Conservation (phyloP, 2,888 invertebrate genomes). For the Sepiola atlantica region DNA sequence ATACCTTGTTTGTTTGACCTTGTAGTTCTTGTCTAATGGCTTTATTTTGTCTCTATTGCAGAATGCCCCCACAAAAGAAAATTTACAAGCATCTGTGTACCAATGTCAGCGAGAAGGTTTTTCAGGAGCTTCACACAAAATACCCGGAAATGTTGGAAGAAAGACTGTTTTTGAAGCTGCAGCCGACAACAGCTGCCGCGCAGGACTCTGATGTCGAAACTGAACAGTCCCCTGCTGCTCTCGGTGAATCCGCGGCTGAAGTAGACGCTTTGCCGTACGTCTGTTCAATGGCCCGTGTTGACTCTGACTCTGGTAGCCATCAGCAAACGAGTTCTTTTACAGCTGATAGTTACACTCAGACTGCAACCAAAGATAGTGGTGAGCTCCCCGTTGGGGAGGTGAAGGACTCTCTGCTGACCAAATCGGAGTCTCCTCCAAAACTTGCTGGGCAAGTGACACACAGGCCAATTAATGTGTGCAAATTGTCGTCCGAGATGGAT, state of each 20-base stretch:
- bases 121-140: slow-evolving; percentile 35
- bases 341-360: slow-evolving; percentile 15
- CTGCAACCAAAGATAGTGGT: not conserved
- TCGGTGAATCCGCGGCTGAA: not conserved
- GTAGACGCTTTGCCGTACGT: not conserved
- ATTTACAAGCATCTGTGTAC: slow-evolving; percentile 48
- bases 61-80: slow-evolving; percentile 43
- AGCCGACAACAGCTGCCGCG: not conserved
- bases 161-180: slow-evolving; percentile 24
- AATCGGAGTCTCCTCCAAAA: slow-evolving; percentile 41
- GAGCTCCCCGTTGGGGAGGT: not conserved
- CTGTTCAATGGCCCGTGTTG: not conserved
- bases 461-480: not conserved
- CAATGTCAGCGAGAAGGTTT: slow-evolving; percentile 53
- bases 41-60: not conserved
- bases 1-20: not conserved
- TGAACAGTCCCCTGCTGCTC: not conserved
- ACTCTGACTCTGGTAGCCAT: not conserved
- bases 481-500: slow-evolving; percentile 52
- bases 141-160: slow-evolving; percentile 38
- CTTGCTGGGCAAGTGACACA: not conserved
- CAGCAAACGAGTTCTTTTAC: not conserved
- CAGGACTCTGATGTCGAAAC: not conserved
- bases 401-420: slow-evolving; percentile 24
- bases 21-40: not conserved